Evolutionary conservation across 2,113 vertebrate genomes (phyloP).

Genomic region (Gobio gobio): DNA sequence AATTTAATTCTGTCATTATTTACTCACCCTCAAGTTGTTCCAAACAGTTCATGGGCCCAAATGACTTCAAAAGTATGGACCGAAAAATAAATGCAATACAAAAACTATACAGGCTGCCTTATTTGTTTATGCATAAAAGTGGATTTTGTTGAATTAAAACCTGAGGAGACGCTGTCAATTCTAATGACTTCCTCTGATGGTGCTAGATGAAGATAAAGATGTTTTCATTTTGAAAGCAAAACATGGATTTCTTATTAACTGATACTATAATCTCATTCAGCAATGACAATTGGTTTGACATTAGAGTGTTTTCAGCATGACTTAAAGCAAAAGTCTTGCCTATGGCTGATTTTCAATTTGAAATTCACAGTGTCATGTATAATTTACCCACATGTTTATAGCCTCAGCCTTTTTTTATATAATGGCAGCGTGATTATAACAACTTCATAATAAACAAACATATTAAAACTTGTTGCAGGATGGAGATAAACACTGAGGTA

Average conservation of each 20-base stretch:
- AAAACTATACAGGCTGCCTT: neutral
- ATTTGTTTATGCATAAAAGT: constrained; percentile 16
- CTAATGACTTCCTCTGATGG: neutral
- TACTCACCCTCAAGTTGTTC: too few relatives aligned
- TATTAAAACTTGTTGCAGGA: neutral
- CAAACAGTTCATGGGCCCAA: too few relatives aligned
- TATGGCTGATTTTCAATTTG: neutral
- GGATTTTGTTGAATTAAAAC: neutral
- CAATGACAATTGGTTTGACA: constrained; percentile 22
- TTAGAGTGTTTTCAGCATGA: neutral
- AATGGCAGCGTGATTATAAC: constrained; percentile 13
- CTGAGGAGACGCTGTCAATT: neutral
- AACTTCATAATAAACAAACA: constrained; percentile 27
- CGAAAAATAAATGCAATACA: neutral
- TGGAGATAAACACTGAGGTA: neutral
- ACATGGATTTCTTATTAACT: constrained; percentile 26
- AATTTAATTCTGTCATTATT: too few relatives aligned
- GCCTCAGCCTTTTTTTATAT: neutral
- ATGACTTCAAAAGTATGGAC: too few relatives aligned
- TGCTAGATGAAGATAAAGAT: constrained; percentile 7
- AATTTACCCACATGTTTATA: neutral
- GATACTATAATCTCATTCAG: neutral
- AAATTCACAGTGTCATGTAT: neutral
- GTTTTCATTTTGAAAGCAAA: constrained; percentile 15
- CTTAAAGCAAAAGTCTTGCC: neutral